Conservation (phyloP, 2,888 invertebrate genomes). For the Auanema sp. region DNA sequence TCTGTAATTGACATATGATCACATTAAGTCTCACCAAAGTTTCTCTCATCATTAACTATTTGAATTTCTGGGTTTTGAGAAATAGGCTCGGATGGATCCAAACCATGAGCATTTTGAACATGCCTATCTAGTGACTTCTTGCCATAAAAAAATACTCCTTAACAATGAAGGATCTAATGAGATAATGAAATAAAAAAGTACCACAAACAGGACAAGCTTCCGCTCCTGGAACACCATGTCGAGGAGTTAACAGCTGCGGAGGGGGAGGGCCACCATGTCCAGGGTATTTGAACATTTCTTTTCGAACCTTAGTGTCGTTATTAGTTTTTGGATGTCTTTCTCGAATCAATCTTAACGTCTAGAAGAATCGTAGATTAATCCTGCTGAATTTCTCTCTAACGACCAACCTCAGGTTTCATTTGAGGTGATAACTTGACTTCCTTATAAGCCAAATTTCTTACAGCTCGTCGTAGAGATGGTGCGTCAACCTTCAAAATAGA, state of each 20-base stretch:
- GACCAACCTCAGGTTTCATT: slow-evolving; percentile 9
- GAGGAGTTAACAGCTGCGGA: slow-evolving; percentile 12
- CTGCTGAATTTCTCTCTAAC: neutral
- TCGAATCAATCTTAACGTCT: slow-evolving; percentile 7
- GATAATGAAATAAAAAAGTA: slow-evolving; percentile 9
- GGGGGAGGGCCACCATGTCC: slow-evolving; percentile 1
- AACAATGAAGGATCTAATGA: slow-evolving; percentile 16
- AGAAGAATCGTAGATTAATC: neutral
- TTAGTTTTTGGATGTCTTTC: neutral
- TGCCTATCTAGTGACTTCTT: slow-evolving; percentile 36
- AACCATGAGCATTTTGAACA: slow-evolving; percentile 38
- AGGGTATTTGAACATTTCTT: neutral
- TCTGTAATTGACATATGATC: neutral
- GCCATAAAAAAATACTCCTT: slow-evolving; percentile 53
- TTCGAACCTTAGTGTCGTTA: slow-evolving; percentile 6
- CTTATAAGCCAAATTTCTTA: slow-evolving; percentile 41
- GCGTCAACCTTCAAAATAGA: slow-evolving; percentile 41
- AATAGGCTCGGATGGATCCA: slow-evolving; percentile 23
- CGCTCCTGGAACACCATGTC: slow-evolving; percentile 8
- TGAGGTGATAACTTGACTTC: slow-evolving; percentile 26
- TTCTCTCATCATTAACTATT: neutral
- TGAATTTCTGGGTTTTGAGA: slow-evolving; percentile 1
- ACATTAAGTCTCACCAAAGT: neutral
- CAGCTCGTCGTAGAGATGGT: slow-evolving; percentile 39
- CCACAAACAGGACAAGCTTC: slow-evolving; percentile 26